phyloP scores from a whole-genome alignment of 92 coral and sea anemone species.

The Porites lobata region DNA sequence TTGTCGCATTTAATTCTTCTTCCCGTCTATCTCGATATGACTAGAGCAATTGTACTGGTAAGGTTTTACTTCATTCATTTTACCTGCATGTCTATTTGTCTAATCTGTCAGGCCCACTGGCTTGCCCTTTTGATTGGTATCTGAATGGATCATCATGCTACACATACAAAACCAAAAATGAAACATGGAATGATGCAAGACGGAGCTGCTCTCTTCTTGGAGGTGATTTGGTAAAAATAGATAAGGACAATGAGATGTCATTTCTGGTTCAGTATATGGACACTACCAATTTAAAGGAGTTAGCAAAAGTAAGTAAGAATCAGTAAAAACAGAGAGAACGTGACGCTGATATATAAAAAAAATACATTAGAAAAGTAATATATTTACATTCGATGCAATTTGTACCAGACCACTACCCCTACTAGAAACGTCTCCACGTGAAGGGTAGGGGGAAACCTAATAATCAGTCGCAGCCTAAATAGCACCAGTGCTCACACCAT shows the following conservation, averaged over 20 bases:
- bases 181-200: constrained; percentile 62
- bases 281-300: not conserved
- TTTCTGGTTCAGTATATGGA: not conserved
- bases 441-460: too few relatives aligned
- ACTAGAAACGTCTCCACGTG: too few relatives aligned
- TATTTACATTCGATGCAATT: too few relatives aligned
- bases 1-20: too few relatives aligned
- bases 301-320: not conserved
- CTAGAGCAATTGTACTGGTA: not conserved
- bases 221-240: constrained; percentile 72
- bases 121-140: constrained; percentile 72
- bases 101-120: constrained; percentile 44
- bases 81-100: not conserved
- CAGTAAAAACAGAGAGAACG: too few relatives aligned
- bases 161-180: constrained; percentile 25
- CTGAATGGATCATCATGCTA: constrained; percentile 72
- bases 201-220: constrained; percentile 69
- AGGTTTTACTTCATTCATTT: not conserved
- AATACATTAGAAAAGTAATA: too few relatives aligned
- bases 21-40: too few relatives aligned
- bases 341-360: too few relatives aligned
- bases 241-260: constrained; percentile 61
- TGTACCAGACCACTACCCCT: too few relatives aligned
- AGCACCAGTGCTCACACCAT: too few relatives aligned
- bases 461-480: too few relatives aligned